Base-by-base conservation (phyloP, 2,797 vertebrate genomes). In the Muscicapa striata region DNA sequence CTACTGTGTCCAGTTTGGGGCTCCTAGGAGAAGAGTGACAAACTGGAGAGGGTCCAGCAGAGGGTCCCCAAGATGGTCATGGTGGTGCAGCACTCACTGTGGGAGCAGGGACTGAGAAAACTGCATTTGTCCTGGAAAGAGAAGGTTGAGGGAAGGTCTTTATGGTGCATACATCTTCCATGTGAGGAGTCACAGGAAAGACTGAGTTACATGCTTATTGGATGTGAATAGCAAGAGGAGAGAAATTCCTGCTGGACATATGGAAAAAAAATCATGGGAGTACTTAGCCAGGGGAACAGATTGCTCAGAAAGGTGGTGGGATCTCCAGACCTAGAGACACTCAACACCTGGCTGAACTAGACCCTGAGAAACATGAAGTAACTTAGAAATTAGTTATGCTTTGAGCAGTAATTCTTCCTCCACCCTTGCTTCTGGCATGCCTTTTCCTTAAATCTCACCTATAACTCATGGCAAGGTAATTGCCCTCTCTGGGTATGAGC, bases 381-480 rank as follows among this genome's bases (percentile, higher is more conserved):
- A 74, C 75, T 87, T 20, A 59, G 43, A 76, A 94, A 70, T 85
- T 34, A 80, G 29, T 84, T 61, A 32, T 21, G 48, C 52, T 92
- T 78, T 77, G 48, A 70, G 81, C 51, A 69, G 55, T 41, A 87
- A 18, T 73, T 87, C 52, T 76, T 87, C 78, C 43, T 74, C 45
- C 72, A 79, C 77, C 48, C 72, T 67, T 82, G 81, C 59, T 89
- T 76, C 87, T 87, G 75, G 78, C 75, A 62, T 32, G n/a, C 32
- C 40, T 84, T 91, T 90, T 81, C 81, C 78, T 80, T 67, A 76
- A 83, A 95, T 63, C 52, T 95, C 84, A 77, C 74, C 70, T 81
- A 4, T 59, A 82, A 87, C 70, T 84, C 45, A 51, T 1, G 14
- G 74, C 52, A 79, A 82, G 48, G 43, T 74, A 89, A 89, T 82